Base-by-base conservation (phyloP, 1,140 invertebrate genomes). In the Drosophila novamexicana region DNA sequence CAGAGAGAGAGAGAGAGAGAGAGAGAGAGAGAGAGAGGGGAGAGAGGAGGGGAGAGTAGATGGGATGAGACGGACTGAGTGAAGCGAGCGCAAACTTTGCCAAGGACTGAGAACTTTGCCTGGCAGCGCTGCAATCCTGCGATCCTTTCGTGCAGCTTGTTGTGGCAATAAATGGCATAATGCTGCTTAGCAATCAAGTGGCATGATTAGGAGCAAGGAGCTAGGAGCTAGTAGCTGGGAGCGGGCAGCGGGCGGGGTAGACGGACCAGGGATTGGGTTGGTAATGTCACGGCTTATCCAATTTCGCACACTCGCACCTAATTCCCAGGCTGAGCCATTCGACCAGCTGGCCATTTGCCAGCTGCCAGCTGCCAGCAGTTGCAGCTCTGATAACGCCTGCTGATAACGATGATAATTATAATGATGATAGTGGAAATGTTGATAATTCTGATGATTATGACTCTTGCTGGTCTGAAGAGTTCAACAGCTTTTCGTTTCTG, bases 91-190 rank as follows among this genome's bases (percentile, higher is more conserved):
- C 32, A 18, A 22, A 69, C 44, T 62, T 62, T 61, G 5, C 62
- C 42, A 63, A 74, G 44, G 4, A 18, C 6, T 16, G n/a, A 12
- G 42, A 7, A 34, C n/a, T 52, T 36, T 52, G 29, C 49, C 49
- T 14, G n/a, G 49, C 50, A 52, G 12, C n/a, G 10, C 37, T 39
- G 29, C 32, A 36, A 53, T 16, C 34, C 12, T 49, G 16, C 22
- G 50, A 7, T 42, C 32, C 50, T 53, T 34, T 36, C n/a, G 32
- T 37, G 56, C 40, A 34, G 47, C 63, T 79, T 88, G 71, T 73
- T 79, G 83, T 88, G 83, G 83, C 79, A 88, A 82, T 86, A 86
- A 86, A 86, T 82, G 83, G 79, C 82, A 88, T 88, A 82, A 86
- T 88, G 79, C 79, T 86, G 82, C 83, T 86, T 79, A 82, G 82